Evolutionary conservation across 1,140 invertebrate species (phyloP).

Genomic region (Antheraea pernyi): DNA sequence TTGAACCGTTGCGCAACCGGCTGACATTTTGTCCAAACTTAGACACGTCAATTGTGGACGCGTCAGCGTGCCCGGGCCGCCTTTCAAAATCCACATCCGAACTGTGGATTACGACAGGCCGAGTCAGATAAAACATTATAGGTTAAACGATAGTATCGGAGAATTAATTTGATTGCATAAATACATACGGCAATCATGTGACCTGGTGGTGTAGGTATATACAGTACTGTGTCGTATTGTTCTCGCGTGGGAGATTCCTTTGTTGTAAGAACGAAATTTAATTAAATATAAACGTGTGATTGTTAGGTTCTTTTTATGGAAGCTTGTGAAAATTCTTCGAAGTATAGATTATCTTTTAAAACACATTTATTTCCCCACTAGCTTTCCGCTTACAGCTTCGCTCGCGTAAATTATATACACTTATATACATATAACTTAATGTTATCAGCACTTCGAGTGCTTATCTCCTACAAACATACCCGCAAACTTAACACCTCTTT

Average conservation of each 20-base stretch:
- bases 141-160: conserved; percentile 28
- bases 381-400: no score
- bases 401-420: no score
- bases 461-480: no score
- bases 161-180: conserved; percentile 28
- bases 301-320: neutral
- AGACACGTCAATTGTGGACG: conserved; percentile 31
- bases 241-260: conserved; percentile 8
- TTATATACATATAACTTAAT: no score
- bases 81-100: conserved; percentile 38
- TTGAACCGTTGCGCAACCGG: conserved; percentile 54
- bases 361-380: no score
- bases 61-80: conserved; percentile 18
- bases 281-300: neutral
- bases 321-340: neutral
- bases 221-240: conserved; percentile 20
- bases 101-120: conserved; percentile 28
- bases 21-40: conserved; percentile 44
- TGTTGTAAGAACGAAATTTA: neutral
- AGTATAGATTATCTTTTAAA: neutral
- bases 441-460: no score
- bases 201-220: conserved; percentile 12
- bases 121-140: conserved; percentile 27
- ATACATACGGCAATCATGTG: conserved; percentile 37
- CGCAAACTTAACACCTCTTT: no score